Evolutionary conservation across 2,888 invertebrate genomes (phyloP), one percentile per base, ranked within the genome.

Genomic region (Melikaiella ostensackeni): DNA sequence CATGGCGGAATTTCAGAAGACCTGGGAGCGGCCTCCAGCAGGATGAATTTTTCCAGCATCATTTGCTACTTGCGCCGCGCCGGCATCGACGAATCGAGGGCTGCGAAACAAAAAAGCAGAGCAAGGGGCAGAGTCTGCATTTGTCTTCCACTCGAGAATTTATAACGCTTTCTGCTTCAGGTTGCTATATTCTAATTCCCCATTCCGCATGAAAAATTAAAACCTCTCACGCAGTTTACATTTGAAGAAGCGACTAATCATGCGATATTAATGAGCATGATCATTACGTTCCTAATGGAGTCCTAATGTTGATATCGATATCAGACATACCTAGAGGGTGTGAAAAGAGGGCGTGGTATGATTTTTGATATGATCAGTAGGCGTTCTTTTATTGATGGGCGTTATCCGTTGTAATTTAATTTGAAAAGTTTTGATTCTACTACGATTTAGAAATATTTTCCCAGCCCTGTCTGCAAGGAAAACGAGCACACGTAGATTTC

Each of bases 1-100:
- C 86, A 88, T 86, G 83, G 83, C 78, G 30, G 80, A 84, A 83
- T 85, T 84, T 83, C 81, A 77, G 66, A 75, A 70, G 66, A 78
- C 70, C 27, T 61, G 19, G 35, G 74, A 76, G 73, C 73, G 35
- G 59, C 64, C 3, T 35, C 30, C 9, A 42, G 13, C n/a, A 24
- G 46, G 59, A 78, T 78, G 75, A 78, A 78, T 78, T 78, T 59
- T 66, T 59, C 30, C 57, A 64, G 57, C 64, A 57, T 78, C 77
- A 78, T 75, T 78, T 75, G 66, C 75, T 64, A 63, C 59, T 59
- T 57, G 27, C 55, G 27, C 30, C 30, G 66, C 35, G n/a, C 5
- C n/a, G 66, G 66, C 46, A 70, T 70, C 70, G 70, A 70, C 50
- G 70, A 70, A 70, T 70, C 50, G 70, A 50, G 50, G 70, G 70